Evolutionary conservation across 2,113 vertebrate species (phyloP).

Genomic region (Oreochromis spilurus): DNA sequence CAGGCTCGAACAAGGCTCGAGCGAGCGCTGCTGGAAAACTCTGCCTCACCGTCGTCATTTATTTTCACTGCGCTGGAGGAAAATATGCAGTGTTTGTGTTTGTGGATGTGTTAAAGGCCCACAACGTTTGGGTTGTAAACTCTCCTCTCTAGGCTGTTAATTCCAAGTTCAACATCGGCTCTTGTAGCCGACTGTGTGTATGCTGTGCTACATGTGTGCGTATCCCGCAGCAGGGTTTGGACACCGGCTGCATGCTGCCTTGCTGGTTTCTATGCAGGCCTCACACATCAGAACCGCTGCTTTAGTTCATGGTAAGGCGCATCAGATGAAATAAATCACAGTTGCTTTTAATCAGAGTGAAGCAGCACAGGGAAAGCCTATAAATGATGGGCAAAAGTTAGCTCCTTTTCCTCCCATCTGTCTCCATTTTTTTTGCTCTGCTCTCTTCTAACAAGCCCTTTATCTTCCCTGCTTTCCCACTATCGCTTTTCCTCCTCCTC

Average conservation of each 20-base stretch:
- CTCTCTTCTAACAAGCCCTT: slow-evolving; percentile 53
- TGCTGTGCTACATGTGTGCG: slow-evolving; percentile 6
- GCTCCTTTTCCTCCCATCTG: slow-evolving; percentile 36
- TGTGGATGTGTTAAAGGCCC: slow-evolving; percentile 55
- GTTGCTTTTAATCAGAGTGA: slow-evolving; percentile 55
- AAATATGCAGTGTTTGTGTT: slow-evolving; percentile 56
- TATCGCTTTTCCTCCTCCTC: slow-evolving; percentile 38
- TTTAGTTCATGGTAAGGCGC: neutral
- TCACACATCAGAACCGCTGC: slow-evolving; percentile 18
- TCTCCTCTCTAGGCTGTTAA: slow-evolving; percentile 30
- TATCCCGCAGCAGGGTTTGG: slow-evolving; percentile 9
- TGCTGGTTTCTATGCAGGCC: neutral
- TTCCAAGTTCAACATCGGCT: slow-evolving; percentile 38
- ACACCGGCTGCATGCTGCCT: neutral
- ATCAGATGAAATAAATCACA: slow-evolving; percentile 50
- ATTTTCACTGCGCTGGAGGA: slow-evolving; percentile 41
- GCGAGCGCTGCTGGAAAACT: slow-evolving; percentile 41
- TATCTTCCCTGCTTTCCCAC: slow-evolving; percentile 34
- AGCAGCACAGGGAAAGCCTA: neutral
- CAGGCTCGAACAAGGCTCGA: neutral
- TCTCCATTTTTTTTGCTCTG: slow-evolving; percentile 29
- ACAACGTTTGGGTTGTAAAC: slow-evolving; percentile 32
- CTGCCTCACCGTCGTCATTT: slow-evolving; percentile 39
- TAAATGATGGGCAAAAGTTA: slow-evolving; percentile 49
- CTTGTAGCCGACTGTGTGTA: neutral